Percentiles rank a stretch among this genome's conserved stretches.
phyloP scores from a whole-genome alignment of 2,113 vertebrate species.

The Fregetta grallaria region DNA sequence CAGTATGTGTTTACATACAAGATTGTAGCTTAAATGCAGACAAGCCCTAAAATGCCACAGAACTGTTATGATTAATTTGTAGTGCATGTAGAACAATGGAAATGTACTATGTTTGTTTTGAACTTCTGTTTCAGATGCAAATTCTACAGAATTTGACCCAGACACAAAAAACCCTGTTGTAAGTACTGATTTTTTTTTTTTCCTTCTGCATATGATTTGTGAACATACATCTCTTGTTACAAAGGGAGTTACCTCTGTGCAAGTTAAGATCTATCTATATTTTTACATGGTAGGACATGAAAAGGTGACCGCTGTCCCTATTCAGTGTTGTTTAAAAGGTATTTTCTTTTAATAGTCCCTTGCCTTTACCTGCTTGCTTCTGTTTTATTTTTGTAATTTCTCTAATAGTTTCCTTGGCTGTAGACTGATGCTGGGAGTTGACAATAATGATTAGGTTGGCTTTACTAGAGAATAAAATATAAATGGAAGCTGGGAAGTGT shows the following conservation, averaged over 20 bases:
- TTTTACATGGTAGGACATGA: not conserved
- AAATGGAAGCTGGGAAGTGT: not conserved
- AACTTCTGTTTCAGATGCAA: conserved; percentile 73
- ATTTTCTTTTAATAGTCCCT: not conserved
- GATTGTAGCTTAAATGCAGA: not conserved
- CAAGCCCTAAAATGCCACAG: not conserved
- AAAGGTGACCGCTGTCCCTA: not conserved
- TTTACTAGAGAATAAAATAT: not conserved
- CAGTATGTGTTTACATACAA: not conserved
- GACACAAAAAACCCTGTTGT: conserved; percentile 72
- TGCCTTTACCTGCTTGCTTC: not conserved
- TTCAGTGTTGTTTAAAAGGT: not conserved
- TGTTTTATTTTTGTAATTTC: not conserved
- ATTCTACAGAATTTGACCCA: conserved; percentile 81
- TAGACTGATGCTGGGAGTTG: not conserved
- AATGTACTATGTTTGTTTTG: not conserved
- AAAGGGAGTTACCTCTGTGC: not conserved
- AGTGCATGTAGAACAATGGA: not conserved
- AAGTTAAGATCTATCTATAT: not conserved
- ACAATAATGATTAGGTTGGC: not conserved
- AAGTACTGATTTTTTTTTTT: conserved; percentile 53
- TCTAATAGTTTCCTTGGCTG: not conserved
- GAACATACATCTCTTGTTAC: not conserved
- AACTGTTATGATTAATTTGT: not conserved
- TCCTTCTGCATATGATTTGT: not conserved